Evolutionary conservation across 2,888 invertebrate genomes (phyloP), one percentile per base, ranked within the genome.

Genomic region (Cerastis leucographa): DNA sequence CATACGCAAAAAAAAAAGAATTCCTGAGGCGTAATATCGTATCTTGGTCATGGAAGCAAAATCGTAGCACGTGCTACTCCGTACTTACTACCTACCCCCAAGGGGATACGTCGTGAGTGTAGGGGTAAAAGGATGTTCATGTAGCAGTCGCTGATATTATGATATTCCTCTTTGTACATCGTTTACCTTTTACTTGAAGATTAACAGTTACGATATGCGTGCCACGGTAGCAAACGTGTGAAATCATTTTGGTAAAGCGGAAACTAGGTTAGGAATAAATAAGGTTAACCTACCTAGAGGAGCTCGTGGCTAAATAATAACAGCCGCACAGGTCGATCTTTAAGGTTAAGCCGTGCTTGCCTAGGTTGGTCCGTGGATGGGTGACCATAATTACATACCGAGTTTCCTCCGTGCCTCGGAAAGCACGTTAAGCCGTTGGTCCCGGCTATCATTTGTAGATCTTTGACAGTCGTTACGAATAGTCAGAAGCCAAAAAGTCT

Each of bases 41-140:
- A 9, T 25, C 14, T 1, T 14, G 4, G 8, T 46, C 14, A 9
- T 35, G 4, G 14, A 9, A 51, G 17, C 29, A 35, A 49, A 64
- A 19, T 35, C 35, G 11, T 11, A 11, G 22, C 35, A 19, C 56
- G 40, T 66, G 2, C 2, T 19, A 2, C n/a, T n/a, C 19, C 8
- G 3, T 49, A 49, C 49, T n/a, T 12, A 9, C 35, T 71, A 22
- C 54, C 1, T 14, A 70, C 0, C n/a, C 77, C 8, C 64, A 7
- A 9, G 71, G 56, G 77, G 14, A 5, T 1, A 1, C 2, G 8
- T 14, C 64, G 54, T 77, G 40, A 22, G 40, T 56, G 19, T 0
- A 9, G n/a, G 25, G 35, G 0, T 77, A 77, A 77, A 77, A 77
- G 77, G 77, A 71, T 71, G 46, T 77, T 49, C 77, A 25, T 78